A percentile compares a stretch with the other conserved stretches of the same genome.
Conservation (phyloP, 2,797 vertebrate species). For the Neostethus bicornis region DNA sequence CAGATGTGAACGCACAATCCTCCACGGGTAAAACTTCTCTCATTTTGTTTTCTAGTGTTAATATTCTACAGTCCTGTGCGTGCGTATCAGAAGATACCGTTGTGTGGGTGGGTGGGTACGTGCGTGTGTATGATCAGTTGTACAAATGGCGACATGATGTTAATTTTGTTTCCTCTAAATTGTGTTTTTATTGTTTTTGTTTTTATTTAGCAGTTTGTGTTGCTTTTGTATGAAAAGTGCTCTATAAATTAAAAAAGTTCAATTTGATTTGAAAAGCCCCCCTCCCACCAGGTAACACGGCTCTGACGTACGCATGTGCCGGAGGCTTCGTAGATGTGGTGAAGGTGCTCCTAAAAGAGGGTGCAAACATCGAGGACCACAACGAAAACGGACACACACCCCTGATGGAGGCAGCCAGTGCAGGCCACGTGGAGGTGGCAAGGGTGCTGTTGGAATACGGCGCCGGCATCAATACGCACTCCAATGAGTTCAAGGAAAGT, state of each 20-base stretch:
- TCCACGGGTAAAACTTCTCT: slow-evolving; percentile 86
- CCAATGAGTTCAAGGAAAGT: slow-evolving; percentile 99
- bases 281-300: slow-evolving; percentile 93
- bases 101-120: no score
- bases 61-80: no score
- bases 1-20: slow-evolving; percentile 97
- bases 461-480: slow-evolving; percentile 99
- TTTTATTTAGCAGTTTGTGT: no score
- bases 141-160: no score
- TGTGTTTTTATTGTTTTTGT: no score
- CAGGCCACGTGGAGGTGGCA: slow-evolving; percentile 97
- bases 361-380: slow-evolving; percentile 99
- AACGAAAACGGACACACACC: slow-evolving; percentile 99
- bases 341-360: slow-evolving; percentile 97
- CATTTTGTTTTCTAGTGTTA: accelerated
- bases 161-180: no score
- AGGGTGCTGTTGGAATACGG: slow-evolving; percentile 96
- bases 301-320: slow-evolving; percentile 96
- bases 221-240: no score
- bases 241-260: no score
- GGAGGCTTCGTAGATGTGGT: slow-evolving; percentile 98
- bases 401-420: slow-evolving; percentile 98
- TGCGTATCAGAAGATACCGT: no score
- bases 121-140: no score
- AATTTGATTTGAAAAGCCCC: no score